A percentile compares a stretch with the other conserved stretches of the same genome.
phyloP scores from a whole-genome alignment of 2,113 vertebrate genomes.

The Morone chrysops region DNA sequence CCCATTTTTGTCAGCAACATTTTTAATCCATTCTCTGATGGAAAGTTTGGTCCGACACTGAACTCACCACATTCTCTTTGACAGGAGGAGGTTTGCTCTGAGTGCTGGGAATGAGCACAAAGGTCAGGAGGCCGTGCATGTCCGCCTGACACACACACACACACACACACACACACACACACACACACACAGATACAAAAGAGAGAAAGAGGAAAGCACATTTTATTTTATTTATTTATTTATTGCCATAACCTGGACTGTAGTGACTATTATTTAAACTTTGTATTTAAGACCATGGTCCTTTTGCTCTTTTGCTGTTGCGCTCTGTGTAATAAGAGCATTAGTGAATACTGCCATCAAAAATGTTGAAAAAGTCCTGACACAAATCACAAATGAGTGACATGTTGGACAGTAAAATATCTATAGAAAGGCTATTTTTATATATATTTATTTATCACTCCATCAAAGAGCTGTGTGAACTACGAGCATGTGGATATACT shows the following conservation, averaged over 20 bases:
- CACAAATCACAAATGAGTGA: neutral
- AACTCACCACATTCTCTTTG: conserved; percentile 96
- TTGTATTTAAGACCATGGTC: neutral
- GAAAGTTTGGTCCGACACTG: neutral
- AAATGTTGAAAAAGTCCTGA: no score
- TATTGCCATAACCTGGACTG: neutral
- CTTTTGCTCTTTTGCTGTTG: neutral
- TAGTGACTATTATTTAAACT: neutral
- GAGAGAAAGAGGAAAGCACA: neutral
- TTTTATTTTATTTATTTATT: neutral
- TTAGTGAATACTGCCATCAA: neutral
- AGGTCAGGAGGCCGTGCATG: conserved; percentile 98
- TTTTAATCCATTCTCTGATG: no score
- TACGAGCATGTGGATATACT: conserved; percentile 52
- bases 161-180: neutral
- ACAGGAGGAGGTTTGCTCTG: conserved; percentile 90
- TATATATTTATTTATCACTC: neutral
- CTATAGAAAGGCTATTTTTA: neutral
- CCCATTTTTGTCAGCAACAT: neutral
- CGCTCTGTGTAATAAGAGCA: neutral
- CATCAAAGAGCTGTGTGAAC: neutral
- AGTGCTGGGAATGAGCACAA: conserved; percentile 93
- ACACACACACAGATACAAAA: neutral
- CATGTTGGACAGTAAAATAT: neutral
- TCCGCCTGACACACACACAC: conserved; percentile 87